Evolutionary conservation across 2,113 vertebrate genomes (phyloP).

Genomic region (Pachycephala philippinensis): DNA sequence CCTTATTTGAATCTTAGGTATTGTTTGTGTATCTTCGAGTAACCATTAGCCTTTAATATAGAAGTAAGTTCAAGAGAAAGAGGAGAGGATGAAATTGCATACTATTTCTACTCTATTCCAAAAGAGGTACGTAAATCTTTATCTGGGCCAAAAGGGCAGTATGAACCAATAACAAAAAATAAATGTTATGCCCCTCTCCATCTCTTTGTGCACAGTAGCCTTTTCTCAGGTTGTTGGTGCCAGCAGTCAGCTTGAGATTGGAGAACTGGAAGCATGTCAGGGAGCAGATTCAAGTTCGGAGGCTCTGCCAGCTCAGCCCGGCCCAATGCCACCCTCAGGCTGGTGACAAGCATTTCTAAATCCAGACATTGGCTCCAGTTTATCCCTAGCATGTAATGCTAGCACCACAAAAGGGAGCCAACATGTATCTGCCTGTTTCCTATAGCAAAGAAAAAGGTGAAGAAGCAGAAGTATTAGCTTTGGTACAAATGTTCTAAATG

Average conservation of each 20-base stretch:
- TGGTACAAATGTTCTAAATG: neutral
- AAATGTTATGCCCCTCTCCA: neutral
- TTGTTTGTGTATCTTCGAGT: neutral
- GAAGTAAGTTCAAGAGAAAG: neutral
- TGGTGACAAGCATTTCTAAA: neutral
- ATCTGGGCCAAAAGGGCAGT: neutral
- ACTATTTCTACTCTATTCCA: neutral
- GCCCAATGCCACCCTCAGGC: neutral
- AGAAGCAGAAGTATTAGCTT: neutral
- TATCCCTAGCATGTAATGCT: neutral
- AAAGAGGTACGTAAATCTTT: neutral
- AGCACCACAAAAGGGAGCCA: neutral
- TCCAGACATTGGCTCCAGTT: neutral
- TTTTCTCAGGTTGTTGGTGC: neutral
- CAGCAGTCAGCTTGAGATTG: neutral
- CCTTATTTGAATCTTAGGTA: neutral
- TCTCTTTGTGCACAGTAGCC: neutral
- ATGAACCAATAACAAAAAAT: neutral
- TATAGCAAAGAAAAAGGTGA: neutral
- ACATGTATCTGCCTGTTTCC: neutral
- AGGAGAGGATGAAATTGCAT: neutral
- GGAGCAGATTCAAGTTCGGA: neutral
- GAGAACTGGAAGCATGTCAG: neutral
- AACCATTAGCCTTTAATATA: neutral
- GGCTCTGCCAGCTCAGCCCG: neutral